Evolutionary conservation across 2,113 vertebrate genomes (phyloP).

Genomic region (Notothenia rossii): DNA sequence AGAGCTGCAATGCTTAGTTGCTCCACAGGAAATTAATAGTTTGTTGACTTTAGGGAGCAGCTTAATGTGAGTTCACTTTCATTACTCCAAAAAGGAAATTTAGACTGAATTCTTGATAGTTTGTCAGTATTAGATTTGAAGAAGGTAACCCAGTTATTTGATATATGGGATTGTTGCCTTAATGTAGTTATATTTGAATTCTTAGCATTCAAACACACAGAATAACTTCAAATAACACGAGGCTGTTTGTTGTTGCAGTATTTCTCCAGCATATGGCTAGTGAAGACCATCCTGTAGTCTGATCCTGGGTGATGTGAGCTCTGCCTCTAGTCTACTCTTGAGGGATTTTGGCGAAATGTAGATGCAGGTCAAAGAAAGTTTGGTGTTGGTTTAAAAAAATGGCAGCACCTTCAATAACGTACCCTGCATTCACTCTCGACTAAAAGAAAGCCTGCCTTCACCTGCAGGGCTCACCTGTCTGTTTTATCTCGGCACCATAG

Average conservation of each 20-base stretch:
- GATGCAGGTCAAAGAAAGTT: constrained; percentile 54
- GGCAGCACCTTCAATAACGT: constrained; percentile 47
- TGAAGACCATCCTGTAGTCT: constrained; percentile 37
- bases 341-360: constrained; percentile 38
- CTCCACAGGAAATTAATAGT: background rate
- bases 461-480: constrained; percentile 57
- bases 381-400: constrained; percentile 61
- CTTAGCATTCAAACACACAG: background rate
- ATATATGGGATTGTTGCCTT: background rate
- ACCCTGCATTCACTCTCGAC: constrained; percentile 42
- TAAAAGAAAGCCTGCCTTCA: constrained; percentile 62
- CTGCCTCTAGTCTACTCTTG: constrained; percentile 28
- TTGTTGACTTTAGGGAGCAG: background rate
- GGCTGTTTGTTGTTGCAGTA: constrained; percentile 42
- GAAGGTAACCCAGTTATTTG: background rate
- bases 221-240: constrained; percentile 30
- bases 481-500: constrained; percentile 62
- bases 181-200: background rate
- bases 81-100: background rate
- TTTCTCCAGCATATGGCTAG: constrained; percentile 38
- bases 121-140: background rate
- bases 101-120: background rate
- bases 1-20: background rate
- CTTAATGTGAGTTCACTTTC: background rate
- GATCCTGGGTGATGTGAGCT: constrained; percentile 44